Evolutionary conservation across 2,888 invertebrate species (phyloP), one percentile per base, ranked within the genome.

Genomic region (Pomacea canaliculata): DNA sequence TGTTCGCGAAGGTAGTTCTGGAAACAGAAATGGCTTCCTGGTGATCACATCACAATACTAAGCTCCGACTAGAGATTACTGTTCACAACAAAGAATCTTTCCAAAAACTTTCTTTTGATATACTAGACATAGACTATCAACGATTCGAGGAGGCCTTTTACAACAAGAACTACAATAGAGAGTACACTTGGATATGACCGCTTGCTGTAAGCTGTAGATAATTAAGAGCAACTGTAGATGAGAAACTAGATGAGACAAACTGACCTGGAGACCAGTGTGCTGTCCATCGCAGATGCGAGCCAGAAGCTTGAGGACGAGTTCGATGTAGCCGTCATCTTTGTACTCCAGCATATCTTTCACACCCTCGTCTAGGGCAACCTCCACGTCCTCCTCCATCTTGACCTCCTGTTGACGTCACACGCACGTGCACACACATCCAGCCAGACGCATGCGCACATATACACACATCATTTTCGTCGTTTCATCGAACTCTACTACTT

Each of bases 1-100:
- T 91, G 91, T 69, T 91, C 91, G 60, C 91, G 80, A 65, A 91
- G 84, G 78, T 91, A 91, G 76, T 91, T 87, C 90, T 91, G 81
- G 19, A 56, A 80, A n/a, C 60, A 60, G 60, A 60, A 60, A 60
- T 4, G 16, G 18, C 7, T n/a, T 19, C 7, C 2, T n/a, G 18
- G 10, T 19, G 27, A 10, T 23, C 63, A 63, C 63, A 19, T 63
- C 16, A 63, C 63, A 63, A 56, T 16, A 56, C 7, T 56, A 56
- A 56, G 51, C 51, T 16, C 12, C 10, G 16, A 7, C 51, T 56
- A 16, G 37, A 37, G 10, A 1, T 56, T 10, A 56, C 51, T 7
- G 51, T 56, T 10, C 10, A 56, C 51, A 10, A 56, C 51, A 56
- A 16, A 56, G 51, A 56, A 16, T 16, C 2, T 37, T 37, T 37